Evolutionary conservation across 2,888 invertebrate genomes (phyloP), one percentile per base, ranked within the genome.

Genomic region (Dicycla oo): DNA sequence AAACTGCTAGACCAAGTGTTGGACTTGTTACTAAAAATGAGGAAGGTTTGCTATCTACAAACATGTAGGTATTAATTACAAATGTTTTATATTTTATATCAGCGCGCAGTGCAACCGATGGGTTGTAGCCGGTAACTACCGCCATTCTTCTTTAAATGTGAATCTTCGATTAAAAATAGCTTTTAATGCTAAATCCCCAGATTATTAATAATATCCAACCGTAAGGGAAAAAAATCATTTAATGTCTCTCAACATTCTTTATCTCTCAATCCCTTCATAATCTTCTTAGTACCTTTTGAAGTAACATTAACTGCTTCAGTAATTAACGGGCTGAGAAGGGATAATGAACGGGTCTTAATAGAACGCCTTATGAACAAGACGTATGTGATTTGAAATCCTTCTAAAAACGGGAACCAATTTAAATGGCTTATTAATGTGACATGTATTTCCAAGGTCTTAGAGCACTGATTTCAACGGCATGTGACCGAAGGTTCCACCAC

Each of bases 281-380:
- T 40, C 53, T 53, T 60, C 64, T 54, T 60, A 72, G 13, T 58
- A n/a, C 2, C 3, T 38, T 38, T 61, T 61, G n/a, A 54, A 49
- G 53, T 43, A 43, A 30, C 10, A 58, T 71, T 64, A 58, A 34
- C 43, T n/a, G 34, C 47, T 60, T 58, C 53, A 64, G 40, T 65
- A 54, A 73, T 61, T 40, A 49, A 60, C 1, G 7, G 13, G 4
- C 58, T 60, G 6, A 38, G 26, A 43, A 51, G 40, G n/a, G n/a
- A 62, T 47, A 6, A 57, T 18, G 5, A 43, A 18, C 10, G 20
- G 26, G 15, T 60, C 3, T 60, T 26, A 49, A 58, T 51, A 58
- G 23, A 40, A 64, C 40, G 49, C 43, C 10, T 26, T 26, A 45
- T 45, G 23, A 34, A 38, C n/a, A 6, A 13, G 20, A 34, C 13